Conservation (phyloP, 2,113 vertebrate species). For the Gymnocephalus cernua region DNA sequence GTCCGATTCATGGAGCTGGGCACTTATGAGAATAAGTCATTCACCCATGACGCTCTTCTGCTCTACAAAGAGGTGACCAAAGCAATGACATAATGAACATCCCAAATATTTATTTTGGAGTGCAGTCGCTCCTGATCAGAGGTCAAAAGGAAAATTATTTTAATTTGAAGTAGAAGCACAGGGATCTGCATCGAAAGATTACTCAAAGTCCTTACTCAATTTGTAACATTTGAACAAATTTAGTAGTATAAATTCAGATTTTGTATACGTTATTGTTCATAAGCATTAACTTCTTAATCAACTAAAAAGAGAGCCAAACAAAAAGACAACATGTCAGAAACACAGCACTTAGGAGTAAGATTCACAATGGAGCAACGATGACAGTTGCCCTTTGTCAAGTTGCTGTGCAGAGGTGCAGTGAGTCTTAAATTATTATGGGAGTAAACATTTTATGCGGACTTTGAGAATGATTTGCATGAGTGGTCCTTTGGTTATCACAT, state of each 20-base stretch:
- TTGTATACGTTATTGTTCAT: background rate
- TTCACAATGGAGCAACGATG: background rate
- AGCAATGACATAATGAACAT: background rate
- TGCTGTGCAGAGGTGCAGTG: background rate
- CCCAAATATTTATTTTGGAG: background rate
- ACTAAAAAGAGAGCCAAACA: fast-evolving
- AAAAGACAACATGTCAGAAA: background rate
- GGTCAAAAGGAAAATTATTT: background rate
- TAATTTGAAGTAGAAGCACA: background rate
- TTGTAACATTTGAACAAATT: background rate
- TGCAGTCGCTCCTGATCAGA: background rate
- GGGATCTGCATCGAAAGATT: background rate
- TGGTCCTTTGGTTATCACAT: background rate
- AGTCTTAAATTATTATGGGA: background rate
- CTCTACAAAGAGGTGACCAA: conserved; percentile 78
- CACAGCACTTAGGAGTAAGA: no score
- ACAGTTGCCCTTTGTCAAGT: background rate
- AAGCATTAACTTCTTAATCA: background rate
- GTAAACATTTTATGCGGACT: background rate
- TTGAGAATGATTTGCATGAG: background rate
- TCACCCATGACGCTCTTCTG: conserved; percentile 71
- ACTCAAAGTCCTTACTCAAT: background rate
- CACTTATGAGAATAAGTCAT: conserved; percentile 34
- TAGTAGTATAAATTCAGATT: background rate
- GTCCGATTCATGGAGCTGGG: conserved; percentile 65